Evolutionary conservation across 2,797 vertebrate species (phyloP), one percentile per base, ranked within the genome.

Genomic region (Hafferia zeledoni): DNA sequence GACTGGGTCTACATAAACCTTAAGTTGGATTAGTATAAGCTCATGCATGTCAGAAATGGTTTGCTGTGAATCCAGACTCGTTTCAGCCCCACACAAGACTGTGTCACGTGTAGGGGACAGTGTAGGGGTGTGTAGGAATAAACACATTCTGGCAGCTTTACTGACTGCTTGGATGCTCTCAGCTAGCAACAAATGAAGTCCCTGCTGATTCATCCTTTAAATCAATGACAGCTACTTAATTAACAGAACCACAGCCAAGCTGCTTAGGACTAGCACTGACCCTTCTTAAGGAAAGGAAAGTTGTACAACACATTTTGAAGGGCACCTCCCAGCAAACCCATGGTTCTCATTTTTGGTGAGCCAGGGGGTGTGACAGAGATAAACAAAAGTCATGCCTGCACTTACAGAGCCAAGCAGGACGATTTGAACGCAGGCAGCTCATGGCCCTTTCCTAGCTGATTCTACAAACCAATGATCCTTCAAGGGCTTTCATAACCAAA

Each of bases 21-120:
- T 98, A 98, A 97, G 97, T 97, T 98, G 98, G 98, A 98, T 98
- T 98, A 98, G 96, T 92, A 96, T 98, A 98, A 99, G 98, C 97
- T 97, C 96, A 9, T 25, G 55, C 97, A 96, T 98, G 98, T 98
- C 98, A 98, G 98, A 98, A 98, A 96, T 83, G 64, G 85, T 96
- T 95, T 93, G 44, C 39, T 7, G 3, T 75, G 82, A 43, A 74
- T 59, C 39, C 49, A 71, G 80, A 5, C 68, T 77, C 46, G 11
- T 86, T 91, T 83, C 37, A 61, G 65, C 44, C 44, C 43, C 71
- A 57, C 59, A 57, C 15, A 71, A 55, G 64, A 63, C 6, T 23
- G 17, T 74, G 83, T 84, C 77, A 81, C 14, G 3, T 83, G 68
- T 78, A 78, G 52, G 37, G 37, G 17, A 56, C 82, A 56, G 28